Evolutionary conservation across 1,140 invertebrate genomes (phyloP).

Genomic region (Sipha flava): DNA sequence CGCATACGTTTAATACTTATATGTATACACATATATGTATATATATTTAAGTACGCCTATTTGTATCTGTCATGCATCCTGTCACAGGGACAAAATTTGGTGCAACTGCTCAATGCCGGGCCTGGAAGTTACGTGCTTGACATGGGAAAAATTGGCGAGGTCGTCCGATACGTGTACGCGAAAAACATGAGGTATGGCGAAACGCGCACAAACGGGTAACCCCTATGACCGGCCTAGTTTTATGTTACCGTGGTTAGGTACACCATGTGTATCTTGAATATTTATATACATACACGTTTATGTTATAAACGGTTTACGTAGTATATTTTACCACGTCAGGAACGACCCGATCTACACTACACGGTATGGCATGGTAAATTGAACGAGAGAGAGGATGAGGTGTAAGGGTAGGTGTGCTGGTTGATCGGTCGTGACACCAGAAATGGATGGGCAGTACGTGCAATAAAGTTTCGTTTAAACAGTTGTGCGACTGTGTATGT

Average conservation of each 20-base stretch:
- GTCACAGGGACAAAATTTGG: background rate
- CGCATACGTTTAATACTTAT: no score
- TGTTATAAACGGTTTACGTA: background rate
- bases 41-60: background rate
- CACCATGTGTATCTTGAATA: background rate
- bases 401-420: background rate
- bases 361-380: no score
- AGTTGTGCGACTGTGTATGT: background rate
- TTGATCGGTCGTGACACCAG: background rate
- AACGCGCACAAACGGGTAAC: background rate
- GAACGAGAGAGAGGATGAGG: no score
- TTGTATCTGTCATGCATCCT: background rate
- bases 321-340: background rate
- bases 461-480: background rate
- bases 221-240: background rate
- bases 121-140: background rate
- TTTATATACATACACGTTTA: background rate
- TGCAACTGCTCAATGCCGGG: no score
- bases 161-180: background rate
- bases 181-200: background rate
- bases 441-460: background rate
- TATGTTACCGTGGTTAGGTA: background rate
- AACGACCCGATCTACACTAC: no score
- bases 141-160: conserved; percentile 12
- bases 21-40: no score